Base-by-base conservation (phyloP, 2,113 vertebrate genomes). In the Neopipo cinnamomea region DNA sequence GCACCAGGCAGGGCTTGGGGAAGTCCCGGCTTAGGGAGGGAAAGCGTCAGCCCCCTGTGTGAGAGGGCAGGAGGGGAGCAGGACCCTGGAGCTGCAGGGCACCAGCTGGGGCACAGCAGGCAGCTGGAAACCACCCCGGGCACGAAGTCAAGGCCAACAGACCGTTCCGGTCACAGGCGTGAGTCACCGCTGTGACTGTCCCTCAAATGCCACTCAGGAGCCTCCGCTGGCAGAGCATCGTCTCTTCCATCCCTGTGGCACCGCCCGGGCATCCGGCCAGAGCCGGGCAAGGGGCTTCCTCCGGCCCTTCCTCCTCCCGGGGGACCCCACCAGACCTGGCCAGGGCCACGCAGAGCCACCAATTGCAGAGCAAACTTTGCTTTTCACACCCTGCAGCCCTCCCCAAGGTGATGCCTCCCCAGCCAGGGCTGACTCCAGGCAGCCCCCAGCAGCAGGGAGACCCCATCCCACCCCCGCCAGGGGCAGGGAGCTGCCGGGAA, bases 241-340 rank as follows among this genome's bases (percentile, higher is more conserved):
- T 14, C 9, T 33, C 67, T 65, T 31, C 2, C 78, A 5, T 15
- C 85, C 52, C 86, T 6, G 28, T 7, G 12, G 88, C 72, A 1
- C 63, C 10, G 70, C 74, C 82, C 5, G 8, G 68, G 35, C 68
- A 3, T 2, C 25, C 4, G 7, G 18, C 59, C 41, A 6, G 74
- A 44, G 86, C 31, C 3, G 0, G 33, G 83, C 30, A 67, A 53
- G 61, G 47, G 61, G 61, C 71, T 71, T 25, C 92, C 79, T 41
- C 1, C 0, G 50, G 35, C 71, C 37, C 52, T 27, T 41, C n/a
- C 21, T 68, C 0, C 44, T 23, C 11, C 14, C 1, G 0, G 47
- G 9, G 72, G 49, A 2, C 56, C 12, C 75, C 3, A 1, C 14
- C 70, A n/a, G 89, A 12, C 5, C 65, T 0, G 65, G 44, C 85